These are phyloP conservation scores for Troilus luridus DNA, from an alignment of 2,888 invertebrate species.

Conservation along the genomic window DNA sequence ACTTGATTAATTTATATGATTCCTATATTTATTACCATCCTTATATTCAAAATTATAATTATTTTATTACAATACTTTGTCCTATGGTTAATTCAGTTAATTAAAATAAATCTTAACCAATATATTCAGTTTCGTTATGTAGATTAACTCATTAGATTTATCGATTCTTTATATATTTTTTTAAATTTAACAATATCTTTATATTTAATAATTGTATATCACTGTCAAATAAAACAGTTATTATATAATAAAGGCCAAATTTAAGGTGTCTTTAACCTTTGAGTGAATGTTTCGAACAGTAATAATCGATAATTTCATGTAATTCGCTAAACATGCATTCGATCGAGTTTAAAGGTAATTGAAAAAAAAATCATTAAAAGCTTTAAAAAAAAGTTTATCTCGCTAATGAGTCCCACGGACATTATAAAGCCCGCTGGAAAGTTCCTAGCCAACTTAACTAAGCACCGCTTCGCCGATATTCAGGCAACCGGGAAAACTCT, in stretches of 20 bases:
- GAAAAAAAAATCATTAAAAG: neutral
- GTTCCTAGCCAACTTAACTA: slow-evolving; percentile 23
- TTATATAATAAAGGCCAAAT: neutral
- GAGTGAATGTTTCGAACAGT: neutral
- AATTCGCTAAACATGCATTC: neutral
- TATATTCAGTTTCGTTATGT: too few species aligned
- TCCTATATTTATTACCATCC: too few species aligned
- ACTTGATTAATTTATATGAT: too few species aligned
- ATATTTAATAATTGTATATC: too few species aligned
- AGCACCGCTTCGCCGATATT: neutral
- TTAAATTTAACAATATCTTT: too few species aligned
- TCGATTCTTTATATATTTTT: too few species aligned
- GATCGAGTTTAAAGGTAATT: neutral
- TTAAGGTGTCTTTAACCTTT: neutral
- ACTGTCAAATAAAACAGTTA: neutral
- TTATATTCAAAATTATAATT: too few species aligned
- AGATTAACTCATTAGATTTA: too few species aligned
- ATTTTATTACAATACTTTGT: too few species aligned
- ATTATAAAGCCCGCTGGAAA: slow-evolving; percentile 17
- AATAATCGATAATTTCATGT: neutral
- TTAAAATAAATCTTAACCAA: too few species aligned
- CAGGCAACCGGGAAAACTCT: neutral
- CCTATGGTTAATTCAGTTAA: too few species aligned
- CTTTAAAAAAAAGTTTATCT: neutral
- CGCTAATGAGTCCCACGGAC: neutral